phyloP scores from a whole-genome alignment of 37 sponge, comb jelly and placozoan genomes.

The Mnemiopsis leidyi region DNA sequence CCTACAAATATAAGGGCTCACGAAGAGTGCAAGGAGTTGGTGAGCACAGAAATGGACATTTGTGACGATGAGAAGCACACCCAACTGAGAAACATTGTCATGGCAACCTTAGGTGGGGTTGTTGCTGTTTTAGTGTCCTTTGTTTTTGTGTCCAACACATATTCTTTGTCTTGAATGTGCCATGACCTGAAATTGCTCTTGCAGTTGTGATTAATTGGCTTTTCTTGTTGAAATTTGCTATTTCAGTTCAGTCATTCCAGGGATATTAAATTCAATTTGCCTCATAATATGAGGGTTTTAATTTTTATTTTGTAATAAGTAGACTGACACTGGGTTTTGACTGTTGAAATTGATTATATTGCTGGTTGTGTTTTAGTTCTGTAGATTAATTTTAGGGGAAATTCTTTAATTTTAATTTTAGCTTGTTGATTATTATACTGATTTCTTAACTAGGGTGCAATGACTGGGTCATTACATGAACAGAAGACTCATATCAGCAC shows the following conservation, averaged over 20 bases:
- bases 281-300: neutral
- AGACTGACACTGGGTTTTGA: neutral
- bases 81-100: neutral
- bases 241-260: too few species aligned
- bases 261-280: too few species aligned
- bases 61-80: conserved; percentile 28
- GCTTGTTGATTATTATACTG: neutral
- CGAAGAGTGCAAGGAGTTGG: conserved; percentile 46
- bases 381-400: neutral
- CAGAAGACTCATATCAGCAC: too few species aligned
- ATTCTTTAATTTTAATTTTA: neutral
- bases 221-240: too few species aligned
- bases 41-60: neutral
- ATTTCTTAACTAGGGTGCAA: too few species aligned
- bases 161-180: neutral
- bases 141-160: neutral
- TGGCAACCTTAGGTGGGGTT: conserved; percentile 29
- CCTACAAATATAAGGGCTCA: conserved; percentile 17
- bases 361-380: neutral
- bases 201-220: neutral
- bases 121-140: conserved; percentile 5
- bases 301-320: neutral
- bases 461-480: too few species aligned
- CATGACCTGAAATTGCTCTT: neutral
- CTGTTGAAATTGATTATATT: neutral